Conservation (phyloP, 2,888 invertebrate genomes). For the Villa cingulata region DNA sequence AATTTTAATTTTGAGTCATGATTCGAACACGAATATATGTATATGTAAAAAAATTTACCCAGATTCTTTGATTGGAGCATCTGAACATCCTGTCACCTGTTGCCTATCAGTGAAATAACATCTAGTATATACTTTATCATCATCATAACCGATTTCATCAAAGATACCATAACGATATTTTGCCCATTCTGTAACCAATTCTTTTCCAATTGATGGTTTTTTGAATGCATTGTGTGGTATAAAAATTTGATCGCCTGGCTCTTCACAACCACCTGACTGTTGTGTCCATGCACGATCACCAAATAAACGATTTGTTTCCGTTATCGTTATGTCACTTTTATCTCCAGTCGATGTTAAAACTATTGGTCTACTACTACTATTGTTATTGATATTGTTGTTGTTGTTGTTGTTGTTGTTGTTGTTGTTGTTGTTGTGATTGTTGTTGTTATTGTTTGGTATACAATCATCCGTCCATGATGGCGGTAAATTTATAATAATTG, state of each 20-base stretch:
- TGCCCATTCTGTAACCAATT: slow-evolving; percentile 47
- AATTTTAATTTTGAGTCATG: background rate
- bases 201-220: slow-evolving; percentile 26
- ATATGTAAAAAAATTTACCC: slow-evolving; percentile 30
- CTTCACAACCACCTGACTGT: slow-evolving; percentile 46
- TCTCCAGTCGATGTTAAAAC: slow-evolving; percentile 39
- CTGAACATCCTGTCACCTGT: slow-evolving; percentile 40
- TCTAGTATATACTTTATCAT: slow-evolving; percentile 44
- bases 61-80: slow-evolving; percentile 37
- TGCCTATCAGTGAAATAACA: slow-evolving; percentile 36
- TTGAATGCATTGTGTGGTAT: slow-evolving; percentile 35
- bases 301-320: slow-evolving; percentile 39
- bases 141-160: slow-evolving; percentile 47
- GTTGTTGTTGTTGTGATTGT: too few relatives aligned
- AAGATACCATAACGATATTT: slow-evolving; percentile 56
- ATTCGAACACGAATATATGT: background rate
- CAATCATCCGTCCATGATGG: slow-evolving; percentile 43
- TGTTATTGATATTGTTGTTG: background rate
- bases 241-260: slow-evolving; percentile 44
- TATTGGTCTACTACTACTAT: background rate
- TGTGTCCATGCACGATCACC: slow-evolving; percentile 44
- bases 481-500: slow-evolving; percentile 46
- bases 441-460: slow-evolving; percentile 20
- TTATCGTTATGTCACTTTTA: slow-evolving; percentile 41
- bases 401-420: background rate